phyloP scores from a whole-genome alignment of 2,113 vertebrate genomes.

The Phasianus colchicus region DNA sequence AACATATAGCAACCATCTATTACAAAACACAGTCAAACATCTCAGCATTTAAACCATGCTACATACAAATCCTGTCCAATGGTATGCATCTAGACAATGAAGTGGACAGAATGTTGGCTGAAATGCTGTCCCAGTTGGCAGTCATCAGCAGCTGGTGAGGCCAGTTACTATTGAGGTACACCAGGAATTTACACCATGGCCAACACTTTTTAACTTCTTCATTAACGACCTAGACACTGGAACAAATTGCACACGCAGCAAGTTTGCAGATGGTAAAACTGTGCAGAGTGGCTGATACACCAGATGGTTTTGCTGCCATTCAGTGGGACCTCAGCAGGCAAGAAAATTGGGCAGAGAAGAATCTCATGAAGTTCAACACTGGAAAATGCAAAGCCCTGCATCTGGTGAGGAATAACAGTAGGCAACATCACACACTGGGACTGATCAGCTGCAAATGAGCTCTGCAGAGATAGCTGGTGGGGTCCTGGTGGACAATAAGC shows the following conservation, averaged over 20 bases:
- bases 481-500: neutral
- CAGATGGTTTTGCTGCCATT: neutral
- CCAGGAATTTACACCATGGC: neutral
- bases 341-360: neutral
- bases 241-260: neutral
- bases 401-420: neutral
- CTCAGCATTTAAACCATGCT: neutral
- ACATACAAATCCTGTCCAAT: neutral
- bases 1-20: neutral
- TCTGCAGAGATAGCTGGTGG: neutral
- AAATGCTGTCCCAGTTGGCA: neutral
- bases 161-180: too few species aligned
- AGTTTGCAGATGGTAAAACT: neutral
- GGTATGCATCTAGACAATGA: neutral
- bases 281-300: neutral
- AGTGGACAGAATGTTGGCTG: neutral
- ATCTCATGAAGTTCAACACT: neutral
- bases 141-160: neutral
- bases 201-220: neutral
- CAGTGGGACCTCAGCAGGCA: neutral
- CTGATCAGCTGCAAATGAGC: neutral
- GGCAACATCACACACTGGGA: neutral
- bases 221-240: neutral
- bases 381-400: neutral
- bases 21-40: neutral